Evolutionary conservation across 1,140 invertebrate genomes (phyloP), one percentile per base, ranked within the genome.

Genomic region (Maniola jurtina): DNA sequence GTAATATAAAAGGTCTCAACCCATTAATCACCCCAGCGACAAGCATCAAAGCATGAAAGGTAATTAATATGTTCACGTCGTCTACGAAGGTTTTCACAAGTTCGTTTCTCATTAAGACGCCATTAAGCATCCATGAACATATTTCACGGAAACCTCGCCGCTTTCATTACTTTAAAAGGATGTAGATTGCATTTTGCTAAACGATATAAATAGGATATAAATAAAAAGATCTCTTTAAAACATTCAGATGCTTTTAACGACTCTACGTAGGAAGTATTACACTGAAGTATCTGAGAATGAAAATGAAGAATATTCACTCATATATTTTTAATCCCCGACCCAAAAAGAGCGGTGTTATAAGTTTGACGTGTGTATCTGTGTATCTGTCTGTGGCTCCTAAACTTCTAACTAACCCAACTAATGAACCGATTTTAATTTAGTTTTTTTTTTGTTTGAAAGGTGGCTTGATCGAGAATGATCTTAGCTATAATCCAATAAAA

Each of bases 1-100:
- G 16, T 11, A 25, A 34, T 42, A 56, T 38, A 57, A 66, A 36
- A 60, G 34, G 35, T 64, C 61, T 48, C 35, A 15, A 15, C 52
- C 47, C 73, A 81, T 82, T 72, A 77, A 84, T 82, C 79, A 82
- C 73, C 15, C 54, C 54, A 61, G 61, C 61, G 70, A 75, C 74
- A 59, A 70, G 67, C 64, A 71, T 79, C 79, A 79, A 79, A 80
- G 73, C 71, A 72, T 73, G 70, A 68, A 71, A 59, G 76, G 79
- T 86, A 86, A 86, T 86, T 86, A 86, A 84, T 84, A 84, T 81
- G 80, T 83, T 83, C 74, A 54, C 76, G 76, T 73, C 75, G 64
- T 70, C 72, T 71, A 59, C 61, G 60, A 61, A 57, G 69, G 64
- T 75, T 75, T 79, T 75, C 73, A 70, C 77, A 73, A 79, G 60